Evolutionary conservation across 2,797 vertebrate species (phyloP).

Genomic region (Sebastes umbrosus): DNA sequence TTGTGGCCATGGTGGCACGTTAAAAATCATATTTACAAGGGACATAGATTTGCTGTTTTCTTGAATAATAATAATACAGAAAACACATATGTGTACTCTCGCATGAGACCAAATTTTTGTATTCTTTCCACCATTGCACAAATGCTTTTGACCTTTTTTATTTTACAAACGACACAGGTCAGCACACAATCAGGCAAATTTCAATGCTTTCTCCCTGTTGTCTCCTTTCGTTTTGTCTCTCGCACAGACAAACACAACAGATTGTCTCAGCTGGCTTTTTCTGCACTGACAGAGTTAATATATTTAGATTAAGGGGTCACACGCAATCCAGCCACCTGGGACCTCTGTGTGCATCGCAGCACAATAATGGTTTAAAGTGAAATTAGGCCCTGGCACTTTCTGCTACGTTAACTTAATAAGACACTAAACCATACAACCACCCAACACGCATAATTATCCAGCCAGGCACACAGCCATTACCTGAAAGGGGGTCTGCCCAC

Average conservation of each 20-base stretch:
- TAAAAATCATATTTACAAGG: background rate
- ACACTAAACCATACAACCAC: slow-evolving; percentile 35
- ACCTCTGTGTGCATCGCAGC: slow-evolving; percentile 48
- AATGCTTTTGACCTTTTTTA: background rate
- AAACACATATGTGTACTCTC: background rate
- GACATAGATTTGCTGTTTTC: background rate
- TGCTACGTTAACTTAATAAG: slow-evolving; percentile 46
- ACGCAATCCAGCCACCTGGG: slow-evolving; percentile 23
- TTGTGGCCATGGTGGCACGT: background rate
- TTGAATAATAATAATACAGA: background rate
- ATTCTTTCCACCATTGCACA: slow-evolving; percentile 4
- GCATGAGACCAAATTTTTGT: background rate
- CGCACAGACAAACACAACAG: background rate
- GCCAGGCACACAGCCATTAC: slow-evolving; percentile 68
- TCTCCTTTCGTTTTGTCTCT: background rate
- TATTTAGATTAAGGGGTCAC: slow-evolving; percentile 48
- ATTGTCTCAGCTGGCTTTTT: slow-evolving; percentile 45
- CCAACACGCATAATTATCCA: slow-evolving; percentile 32
- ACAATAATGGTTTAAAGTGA: slow-evolving; percentile 42
- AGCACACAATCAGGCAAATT: slow-evolving; percentile 15
- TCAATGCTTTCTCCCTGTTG: background rate
- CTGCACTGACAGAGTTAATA: slow-evolving; percentile 40
- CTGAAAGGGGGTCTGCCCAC: slow-evolving; percentile 92
- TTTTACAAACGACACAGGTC: slow-evolving; percentile 7
- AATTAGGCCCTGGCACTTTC: slow-evolving; percentile 37